Percentiles rank a stretch among this genome's conserved stretches.
These are phyloP conservation scores for Pampus argenteus DNA, from an alignment of 2,797 vertebrate species.

Conservation along the genomic window DNA sequence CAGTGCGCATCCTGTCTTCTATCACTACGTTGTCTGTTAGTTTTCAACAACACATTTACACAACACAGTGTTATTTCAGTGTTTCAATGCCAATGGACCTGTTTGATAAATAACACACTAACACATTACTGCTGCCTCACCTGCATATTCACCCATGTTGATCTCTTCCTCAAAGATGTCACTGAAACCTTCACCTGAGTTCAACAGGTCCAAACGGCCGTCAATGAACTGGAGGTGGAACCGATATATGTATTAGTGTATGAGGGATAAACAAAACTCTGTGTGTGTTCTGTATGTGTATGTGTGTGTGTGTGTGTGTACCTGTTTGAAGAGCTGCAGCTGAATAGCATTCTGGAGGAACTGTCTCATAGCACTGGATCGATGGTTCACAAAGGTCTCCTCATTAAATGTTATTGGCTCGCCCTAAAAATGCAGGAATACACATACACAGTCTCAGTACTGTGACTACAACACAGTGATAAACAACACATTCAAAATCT, in stretches of 20 bases:
- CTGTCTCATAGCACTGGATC: slow-evolving; percentile 94
- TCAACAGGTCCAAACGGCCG: slow-evolving; percentile 93
- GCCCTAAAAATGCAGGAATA: slow-evolving; percentile 81
- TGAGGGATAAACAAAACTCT: background rate
- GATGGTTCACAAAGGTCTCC: slow-evolving; percentile 93
- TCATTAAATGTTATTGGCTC: slow-evolving; percentile 97
- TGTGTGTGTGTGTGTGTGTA: slow-evolving; percentile 52
- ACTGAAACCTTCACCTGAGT: slow-evolving; percentile 95
- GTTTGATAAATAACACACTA: background rate
- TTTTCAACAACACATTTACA: too few species aligned
- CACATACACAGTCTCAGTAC: background rate
- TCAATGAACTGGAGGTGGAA: slow-evolving; percentile 91
- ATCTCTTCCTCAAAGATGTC: slow-evolving; percentile 99
- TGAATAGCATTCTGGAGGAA: slow-evolving; percentile 97
- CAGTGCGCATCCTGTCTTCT: background rate
- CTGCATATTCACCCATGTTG: slow-evolving; percentile 95
- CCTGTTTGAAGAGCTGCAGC: slow-evolving; percentile 98
- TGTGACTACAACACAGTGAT: background rate
- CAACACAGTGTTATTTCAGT: too few species aligned
- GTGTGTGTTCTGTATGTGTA: background rate
- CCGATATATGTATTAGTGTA: background rate
- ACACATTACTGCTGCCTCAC: slow-evolving; percentile 74
- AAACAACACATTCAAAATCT: background rate
- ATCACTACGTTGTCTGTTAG: too few species aligned
- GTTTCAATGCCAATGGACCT: background rate